A percentile compares a stretch with the other conserved stretches of the same genome.
Evolutionary conservation across 2,113 vertebrate species (phyloP).

Genomic region (Oreotragus oreotragus): DNA sequence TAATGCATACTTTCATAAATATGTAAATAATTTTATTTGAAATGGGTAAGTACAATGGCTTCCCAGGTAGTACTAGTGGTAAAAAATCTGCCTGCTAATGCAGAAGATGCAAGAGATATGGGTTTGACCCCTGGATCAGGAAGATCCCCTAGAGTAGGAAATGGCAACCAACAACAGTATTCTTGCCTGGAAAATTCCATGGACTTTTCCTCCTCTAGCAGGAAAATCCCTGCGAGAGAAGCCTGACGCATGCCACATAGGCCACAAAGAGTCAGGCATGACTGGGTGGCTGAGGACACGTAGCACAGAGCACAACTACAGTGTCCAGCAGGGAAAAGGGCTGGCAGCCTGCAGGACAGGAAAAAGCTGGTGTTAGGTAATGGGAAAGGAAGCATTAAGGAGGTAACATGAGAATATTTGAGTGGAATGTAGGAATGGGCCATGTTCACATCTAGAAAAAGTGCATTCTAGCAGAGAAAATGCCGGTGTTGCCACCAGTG

Average conservation of each 20-base stretch:
- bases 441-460: neutral
- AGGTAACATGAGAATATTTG: neutral
- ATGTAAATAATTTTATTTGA: neutral
- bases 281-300: neutral
- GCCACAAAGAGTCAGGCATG: accelerated
- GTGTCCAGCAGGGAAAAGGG: neutral
- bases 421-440: neutral
- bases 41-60: neutral
- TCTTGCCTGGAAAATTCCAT: neutral
- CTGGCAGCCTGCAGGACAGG: neutral
- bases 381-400: neutral
- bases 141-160: neutral
- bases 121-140: neutral
- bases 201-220: neutral
- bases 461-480: neutral
- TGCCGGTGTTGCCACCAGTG: neutral
- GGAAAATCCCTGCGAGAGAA: neutral
- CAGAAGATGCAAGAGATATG: neutral
- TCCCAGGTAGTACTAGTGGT: neutral
- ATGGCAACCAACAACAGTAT: neutral
- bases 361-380: neutral
- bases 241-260: neutral
- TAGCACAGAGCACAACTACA: neutral
- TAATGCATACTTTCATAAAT: neutral
- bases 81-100: neutral